These are phyloP conservation scores for Acyrthosiphon pisum DNA, from an alignment of 1,140 invertebrate genomes.

Conservation along the genomic window DNA sequence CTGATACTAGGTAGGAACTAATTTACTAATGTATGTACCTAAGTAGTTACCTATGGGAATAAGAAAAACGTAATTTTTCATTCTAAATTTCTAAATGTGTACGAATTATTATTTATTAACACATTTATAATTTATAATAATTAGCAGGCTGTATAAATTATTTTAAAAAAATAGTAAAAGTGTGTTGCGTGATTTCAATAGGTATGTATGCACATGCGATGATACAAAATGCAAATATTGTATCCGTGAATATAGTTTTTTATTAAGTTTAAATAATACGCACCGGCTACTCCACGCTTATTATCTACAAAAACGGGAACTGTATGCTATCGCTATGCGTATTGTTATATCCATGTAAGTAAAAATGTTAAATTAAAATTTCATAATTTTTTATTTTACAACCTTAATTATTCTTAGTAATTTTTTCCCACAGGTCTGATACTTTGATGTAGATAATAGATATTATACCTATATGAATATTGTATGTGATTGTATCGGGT, in stretches of 20 bases:
- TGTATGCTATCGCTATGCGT: background rate
- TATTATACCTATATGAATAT: background rate
- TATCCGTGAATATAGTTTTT: background rate
- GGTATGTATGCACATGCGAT: background rate
- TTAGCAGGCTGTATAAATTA: background rate
- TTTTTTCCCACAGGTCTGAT: background rate
- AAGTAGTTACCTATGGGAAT: too few species aligned
- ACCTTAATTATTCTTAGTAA: background rate
- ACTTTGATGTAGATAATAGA: background rate
- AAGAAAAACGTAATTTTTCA: background rate
- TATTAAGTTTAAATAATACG: background rate
- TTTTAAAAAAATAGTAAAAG: background rate
- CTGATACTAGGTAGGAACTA: too few species aligned
- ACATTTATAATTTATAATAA: background rate
- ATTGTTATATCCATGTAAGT: background rate
- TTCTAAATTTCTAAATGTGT: background rate
- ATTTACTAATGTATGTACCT: too few species aligned
- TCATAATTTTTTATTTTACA: background rate
- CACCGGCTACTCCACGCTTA: background rate
- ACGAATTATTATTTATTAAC: background rate
- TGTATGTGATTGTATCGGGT: background rate
- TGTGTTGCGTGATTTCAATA: background rate
- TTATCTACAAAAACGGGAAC: background rate
- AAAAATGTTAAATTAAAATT: constrained; percentile 5
- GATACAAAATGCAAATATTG: background rate